Evolutionary conservation across 2,797 vertebrate genomes (phyloP).

Genomic region (Leucoraja ocellata): DNA sequence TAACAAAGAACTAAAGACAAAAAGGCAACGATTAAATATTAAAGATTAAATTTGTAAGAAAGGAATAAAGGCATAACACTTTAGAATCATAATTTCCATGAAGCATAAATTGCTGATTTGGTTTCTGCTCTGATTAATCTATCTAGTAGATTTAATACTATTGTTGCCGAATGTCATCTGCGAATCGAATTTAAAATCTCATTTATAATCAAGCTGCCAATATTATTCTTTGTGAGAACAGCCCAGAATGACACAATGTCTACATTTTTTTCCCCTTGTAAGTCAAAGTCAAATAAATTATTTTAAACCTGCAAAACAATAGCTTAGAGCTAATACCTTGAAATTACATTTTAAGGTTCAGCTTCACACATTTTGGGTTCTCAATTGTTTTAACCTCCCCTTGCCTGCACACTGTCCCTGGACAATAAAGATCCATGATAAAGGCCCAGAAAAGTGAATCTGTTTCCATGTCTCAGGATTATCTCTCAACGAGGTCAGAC

Average conservation of each 20-base stretch:
- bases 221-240: not conserved
- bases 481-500: not conserved
- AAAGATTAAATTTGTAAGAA: not conserved
- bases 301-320: not conserved
- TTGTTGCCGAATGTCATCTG: not conserved
- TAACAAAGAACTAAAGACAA: not conserved
- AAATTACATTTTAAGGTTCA: not conserved
- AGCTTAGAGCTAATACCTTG: not conserved
- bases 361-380: not conserved
- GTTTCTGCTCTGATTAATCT: not conserved
- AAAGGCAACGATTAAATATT: too few species aligned
- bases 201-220: not conserved
- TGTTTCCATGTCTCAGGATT: not conserved
- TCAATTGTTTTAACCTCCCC: not conserved
- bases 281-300: not conserved
- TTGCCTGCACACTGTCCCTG: too few species aligned
- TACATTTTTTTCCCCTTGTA: not conserved
- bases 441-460: not conserved
- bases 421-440: too few species aligned
- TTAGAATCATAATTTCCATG: not conserved
- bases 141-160: not conserved
- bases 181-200: not conserved
- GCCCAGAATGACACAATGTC: not conserved
- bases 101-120: not conserved
- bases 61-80: not conserved